These are phyloP conservation scores for Leucoraja erinaceus DNA, from an alignment of 2,113 vertebrate species.

Conservation along the genomic window DNA sequence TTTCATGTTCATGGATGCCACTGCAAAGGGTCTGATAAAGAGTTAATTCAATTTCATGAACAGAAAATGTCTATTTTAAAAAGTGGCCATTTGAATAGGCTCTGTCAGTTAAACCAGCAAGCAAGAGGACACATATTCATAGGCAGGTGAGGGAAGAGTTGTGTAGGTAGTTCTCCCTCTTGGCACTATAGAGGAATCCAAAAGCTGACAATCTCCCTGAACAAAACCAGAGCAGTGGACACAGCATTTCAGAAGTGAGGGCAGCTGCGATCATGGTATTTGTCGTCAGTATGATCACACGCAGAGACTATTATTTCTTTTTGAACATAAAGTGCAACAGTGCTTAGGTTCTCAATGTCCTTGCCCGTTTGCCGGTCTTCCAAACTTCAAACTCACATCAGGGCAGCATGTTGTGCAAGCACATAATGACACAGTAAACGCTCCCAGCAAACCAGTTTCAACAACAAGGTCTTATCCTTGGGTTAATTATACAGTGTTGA, in stretches of 20 bases:
- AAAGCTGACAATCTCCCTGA: constrained; percentile 21
- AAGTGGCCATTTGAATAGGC: constrained; percentile 13
- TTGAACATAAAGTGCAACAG: constrained; percentile 97
- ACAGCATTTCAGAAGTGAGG: constrained; percentile 21
- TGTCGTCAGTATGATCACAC: constrained; percentile 41
- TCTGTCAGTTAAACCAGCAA: constrained; percentile 30
- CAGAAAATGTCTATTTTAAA: not conserved
- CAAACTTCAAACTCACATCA: constrained; percentile 45
- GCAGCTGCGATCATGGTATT: not conserved
- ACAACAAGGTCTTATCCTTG: constrained; percentile 47
- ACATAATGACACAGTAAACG: constrained; percentile 51
- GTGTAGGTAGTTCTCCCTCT: constrained; percentile 24
- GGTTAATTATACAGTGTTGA: constrained; percentile 65
- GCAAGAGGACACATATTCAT: constrained; percentile 21
- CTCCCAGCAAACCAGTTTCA: constrained; percentile 43
- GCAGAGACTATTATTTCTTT: constrained; percentile 56
- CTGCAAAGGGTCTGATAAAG: not conserved
- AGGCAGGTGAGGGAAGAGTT: constrained; percentile 19
- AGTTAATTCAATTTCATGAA: constrained; percentile 20
- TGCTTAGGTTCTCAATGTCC: constrained; percentile 83
- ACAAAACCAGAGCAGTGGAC: constrained; percentile 29
- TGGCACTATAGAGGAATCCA: constrained; percentile 37
- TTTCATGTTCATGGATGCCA: not conserved
- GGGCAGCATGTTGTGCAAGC: constrained; percentile 45
- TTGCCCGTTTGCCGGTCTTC: constrained; percentile 45